phyloP scores from a whole-genome alignment of 2,797 vertebrate genomes.

The Rhadinocentrus ornatus region DNA sequence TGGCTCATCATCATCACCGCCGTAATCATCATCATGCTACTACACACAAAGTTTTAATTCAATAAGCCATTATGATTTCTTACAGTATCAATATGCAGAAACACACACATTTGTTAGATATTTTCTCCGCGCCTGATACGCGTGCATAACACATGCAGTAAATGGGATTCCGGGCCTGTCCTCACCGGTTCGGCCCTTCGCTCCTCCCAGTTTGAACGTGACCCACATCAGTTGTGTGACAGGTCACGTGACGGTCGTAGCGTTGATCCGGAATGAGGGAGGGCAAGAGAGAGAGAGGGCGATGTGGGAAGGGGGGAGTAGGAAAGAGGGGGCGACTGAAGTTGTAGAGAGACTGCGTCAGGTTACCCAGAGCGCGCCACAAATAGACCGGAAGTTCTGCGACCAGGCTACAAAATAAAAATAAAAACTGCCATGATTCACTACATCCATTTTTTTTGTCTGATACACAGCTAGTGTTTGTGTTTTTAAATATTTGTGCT shows the following conservation, averaged over 20 bases:
- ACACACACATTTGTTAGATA: background rate
- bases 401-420: conserved; percentile 60
- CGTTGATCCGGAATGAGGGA: conserved; percentile 80
- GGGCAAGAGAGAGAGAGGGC: conserved; percentile 38
- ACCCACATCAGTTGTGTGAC: conserved; percentile 80
- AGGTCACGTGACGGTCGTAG: conserved; percentile 85
- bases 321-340: conserved; percentile 73
- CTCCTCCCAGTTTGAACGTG: conserved; percentile 80
- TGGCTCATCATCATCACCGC: too few species aligned
- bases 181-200: conserved; percentile 60
- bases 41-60: background rate
- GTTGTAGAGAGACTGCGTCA: conserved; percentile 74
- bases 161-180: conserved; percentile 62
- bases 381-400: conserved; percentile 34
- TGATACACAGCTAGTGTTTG: background rate
- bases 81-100: background rate
- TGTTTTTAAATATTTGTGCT: background rate
- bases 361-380: conserved; percentile 40
- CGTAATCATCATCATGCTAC: background rate
- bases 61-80: background rate
- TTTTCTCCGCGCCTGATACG: background rate
- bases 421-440: background rate
- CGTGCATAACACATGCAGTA: conserved; percentile 49
- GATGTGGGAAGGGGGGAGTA: conserved; percentile 28
- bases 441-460: background rate